These are phyloP conservation scores for Orthonevra nobilis DNA, from an alignment of 2,888 invertebrate species.

Conservation along the genomic window DNA sequence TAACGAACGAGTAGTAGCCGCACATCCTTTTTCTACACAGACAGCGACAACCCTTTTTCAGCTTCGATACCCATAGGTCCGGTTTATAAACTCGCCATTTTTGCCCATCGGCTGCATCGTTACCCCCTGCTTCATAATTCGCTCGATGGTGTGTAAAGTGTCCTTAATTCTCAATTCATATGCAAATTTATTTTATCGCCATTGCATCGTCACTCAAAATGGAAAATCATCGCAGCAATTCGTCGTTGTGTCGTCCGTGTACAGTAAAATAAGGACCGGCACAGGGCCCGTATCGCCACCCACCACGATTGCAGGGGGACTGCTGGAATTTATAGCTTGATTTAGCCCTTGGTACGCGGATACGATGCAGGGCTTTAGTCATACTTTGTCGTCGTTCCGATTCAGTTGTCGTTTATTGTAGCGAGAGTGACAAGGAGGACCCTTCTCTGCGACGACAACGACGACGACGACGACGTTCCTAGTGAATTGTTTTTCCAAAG, in stretches of 20 bases:
- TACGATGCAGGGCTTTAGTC: conserved; percentile 41
- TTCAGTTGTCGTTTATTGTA: conserved; percentile 40
- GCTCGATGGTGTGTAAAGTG: conserved; percentile 77
- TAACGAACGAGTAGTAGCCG: conserved; percentile 64
- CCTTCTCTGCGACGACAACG: conserved; percentile 22
- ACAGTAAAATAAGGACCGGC: conserved; percentile 1
- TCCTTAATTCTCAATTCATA: conserved; percentile 80
- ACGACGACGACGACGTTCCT: conserved; percentile 4
- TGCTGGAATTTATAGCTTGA: conserved; percentile 65
- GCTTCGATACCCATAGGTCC: conserved; percentile 11
- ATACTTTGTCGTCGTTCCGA: conserved; percentile 62
- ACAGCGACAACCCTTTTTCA: conserved; percentile 31
- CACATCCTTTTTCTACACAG: conserved; percentile 30
- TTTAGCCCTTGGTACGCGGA: conserved; percentile 31
- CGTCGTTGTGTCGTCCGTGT: conserved; percentile 59
- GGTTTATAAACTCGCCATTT: conserved; percentile 65
- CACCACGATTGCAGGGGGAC: conserved; percentile 4
- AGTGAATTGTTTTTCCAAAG: conserved; percentile 52
- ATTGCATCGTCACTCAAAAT: conserved; percentile 73
- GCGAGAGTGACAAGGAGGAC: conserved; percentile 53
- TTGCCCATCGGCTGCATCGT: conserved; percentile 64
- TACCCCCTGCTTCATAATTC: too few species aligned
- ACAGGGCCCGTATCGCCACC: conserved; percentile 37
- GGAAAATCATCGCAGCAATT: conserved; percentile 70
- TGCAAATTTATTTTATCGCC: conserved; percentile 80